A percentile compares a stretch with the other conserved stretches of the same genome.
These are phyloP conservation scores for Tigriopus californicus DNA, from an alignment of 2,888 invertebrate genomes.

Conservation along the genomic window DNA sequence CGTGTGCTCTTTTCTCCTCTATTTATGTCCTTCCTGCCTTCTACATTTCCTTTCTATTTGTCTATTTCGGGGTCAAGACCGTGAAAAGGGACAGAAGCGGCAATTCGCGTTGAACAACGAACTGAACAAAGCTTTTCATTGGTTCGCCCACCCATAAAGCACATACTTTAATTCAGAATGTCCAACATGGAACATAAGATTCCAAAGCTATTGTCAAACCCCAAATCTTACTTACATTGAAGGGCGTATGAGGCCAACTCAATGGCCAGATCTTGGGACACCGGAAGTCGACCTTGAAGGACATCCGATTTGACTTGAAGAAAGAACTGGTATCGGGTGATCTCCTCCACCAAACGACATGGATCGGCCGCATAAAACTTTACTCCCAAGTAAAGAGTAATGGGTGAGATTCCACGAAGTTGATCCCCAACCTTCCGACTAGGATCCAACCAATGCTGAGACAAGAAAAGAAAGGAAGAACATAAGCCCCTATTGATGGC, in stretches of 20 bases:
- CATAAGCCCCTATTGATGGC: neutral
- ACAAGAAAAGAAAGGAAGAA: conserved; percentile 21
- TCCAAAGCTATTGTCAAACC: neutral
- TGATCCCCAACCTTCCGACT: conserved; percentile 72
- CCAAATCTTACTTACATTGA: conserved; percentile 55
- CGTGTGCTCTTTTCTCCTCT: too few relatives aligned
- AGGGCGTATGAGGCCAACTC: conserved; percentile 81
- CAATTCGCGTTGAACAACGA: too few relatives aligned
- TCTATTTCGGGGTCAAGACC: too few relatives aligned
- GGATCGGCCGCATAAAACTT: conserved; percentile 95
- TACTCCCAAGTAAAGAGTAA: conserved; percentile 85
- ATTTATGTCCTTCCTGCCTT: too few relatives aligned
- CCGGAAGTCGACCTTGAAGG: conserved; percentile 74
- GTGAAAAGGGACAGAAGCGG: too few relatives aligned
- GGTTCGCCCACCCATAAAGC: too few relatives aligned
- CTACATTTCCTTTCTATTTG: too few relatives aligned
- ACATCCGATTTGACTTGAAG: conserved; percentile 92
- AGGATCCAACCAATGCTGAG: conserved; percentile 84
- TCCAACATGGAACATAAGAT: too few relatives aligned
- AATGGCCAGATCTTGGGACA: conserved; percentile 71
- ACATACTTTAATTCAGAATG: too few relatives aligned
- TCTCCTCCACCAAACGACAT: conserved; percentile 84
- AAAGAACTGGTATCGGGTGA: conserved; percentile 93
- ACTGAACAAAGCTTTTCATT: too few relatives aligned
- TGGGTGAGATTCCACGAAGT: conserved; percentile 48